Evolutionary conservation across 2,797 vertebrate species (phyloP).

Genomic region (Tauraco hartlaubi): DNA sequence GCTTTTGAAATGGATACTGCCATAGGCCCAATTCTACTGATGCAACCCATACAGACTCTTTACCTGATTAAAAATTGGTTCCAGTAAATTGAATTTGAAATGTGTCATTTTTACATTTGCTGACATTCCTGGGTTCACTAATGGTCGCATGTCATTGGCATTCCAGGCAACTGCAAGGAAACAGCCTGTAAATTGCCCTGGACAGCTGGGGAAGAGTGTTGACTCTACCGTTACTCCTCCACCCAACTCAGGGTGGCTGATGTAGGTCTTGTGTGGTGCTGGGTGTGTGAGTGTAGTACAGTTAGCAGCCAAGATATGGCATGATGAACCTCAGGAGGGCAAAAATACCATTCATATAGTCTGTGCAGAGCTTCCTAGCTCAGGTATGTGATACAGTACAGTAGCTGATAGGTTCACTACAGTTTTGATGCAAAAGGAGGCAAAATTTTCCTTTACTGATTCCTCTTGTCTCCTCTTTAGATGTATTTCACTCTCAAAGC

Average conservation of each 20-base stretch:
- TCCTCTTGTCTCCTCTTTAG: neutral
- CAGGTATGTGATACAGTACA: neutral
- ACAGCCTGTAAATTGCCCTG: neutral
- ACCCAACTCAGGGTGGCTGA: neutral
- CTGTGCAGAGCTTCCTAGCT: neutral
- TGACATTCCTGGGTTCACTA: neutral
- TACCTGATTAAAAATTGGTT: constrained; percentile 57
- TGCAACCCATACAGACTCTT: constrained; percentile 22
- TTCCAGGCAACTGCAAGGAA: neutral
- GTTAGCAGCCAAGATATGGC: neutral
- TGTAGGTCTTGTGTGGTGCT: neutral
- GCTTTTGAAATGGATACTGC: constrained; percentile 43
- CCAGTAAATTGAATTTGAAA: constrained; percentile 64
- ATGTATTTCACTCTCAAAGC: neutral
- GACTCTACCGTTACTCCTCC: neutral
- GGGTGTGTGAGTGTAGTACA: neutral
- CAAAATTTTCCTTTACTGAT: neutral
- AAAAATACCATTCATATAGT: neutral
- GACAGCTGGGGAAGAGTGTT: neutral
- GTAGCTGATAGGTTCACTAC: neutral
- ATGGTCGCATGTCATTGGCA: neutral
- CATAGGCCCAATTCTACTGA: constrained; percentile 26
- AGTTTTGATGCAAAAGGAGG: neutral
- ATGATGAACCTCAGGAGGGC: neutral
- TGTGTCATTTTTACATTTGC: constrained; percentile 46